Conservation (phyloP, 2,113 vertebrate genomes). For the Austrofundulus limnaeus region DNA sequence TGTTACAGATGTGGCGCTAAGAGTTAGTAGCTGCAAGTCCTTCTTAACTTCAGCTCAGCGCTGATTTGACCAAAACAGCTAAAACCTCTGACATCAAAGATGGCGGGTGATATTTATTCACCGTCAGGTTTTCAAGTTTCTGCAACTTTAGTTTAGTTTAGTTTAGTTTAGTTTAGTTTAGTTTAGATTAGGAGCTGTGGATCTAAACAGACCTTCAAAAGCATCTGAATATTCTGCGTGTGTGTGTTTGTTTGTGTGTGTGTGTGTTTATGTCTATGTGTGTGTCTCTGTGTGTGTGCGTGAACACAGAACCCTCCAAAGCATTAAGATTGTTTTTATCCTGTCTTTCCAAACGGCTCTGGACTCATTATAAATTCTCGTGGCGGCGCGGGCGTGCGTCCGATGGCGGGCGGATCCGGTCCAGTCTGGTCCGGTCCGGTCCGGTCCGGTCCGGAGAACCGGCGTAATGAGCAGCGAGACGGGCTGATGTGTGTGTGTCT, state of each 20-base stretch:
- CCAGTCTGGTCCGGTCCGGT: too few relatives aligned
- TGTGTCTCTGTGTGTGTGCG: not conserved
- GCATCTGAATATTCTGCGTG: conserved; percentile 8
- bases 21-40: too few relatives aligned
- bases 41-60: too few relatives aligned
- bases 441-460: conserved; percentile 60
- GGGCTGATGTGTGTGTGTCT: conserved; percentile 69
- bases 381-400: conserved; percentile 54
- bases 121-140: too few relatives aligned
- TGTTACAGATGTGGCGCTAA: too few relatives aligned
- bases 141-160: too few relatives aligned
- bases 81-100: too few relatives aligned
- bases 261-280: not conserved
- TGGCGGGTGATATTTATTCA: too few relatives aligned
- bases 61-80: too few relatives aligned
- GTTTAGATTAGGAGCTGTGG: too few relatives aligned
- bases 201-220: too few relatives aligned
- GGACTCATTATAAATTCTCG: conserved; percentile 65
- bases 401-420: conserved; percentile 57
- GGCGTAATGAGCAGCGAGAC: conserved; percentile 69
- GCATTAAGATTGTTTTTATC: conserved; percentile 31
- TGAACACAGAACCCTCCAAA: conserved; percentile 21
- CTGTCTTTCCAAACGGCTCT: conserved; percentile 50
- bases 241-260: conserved; percentile 5
- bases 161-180: too few relatives aligned